Evolutionary conservation across 2,797 vertebrate species (phyloP), one percentile per base, ranked within the genome.

Genomic region (Diglossa cyanea): DNA sequence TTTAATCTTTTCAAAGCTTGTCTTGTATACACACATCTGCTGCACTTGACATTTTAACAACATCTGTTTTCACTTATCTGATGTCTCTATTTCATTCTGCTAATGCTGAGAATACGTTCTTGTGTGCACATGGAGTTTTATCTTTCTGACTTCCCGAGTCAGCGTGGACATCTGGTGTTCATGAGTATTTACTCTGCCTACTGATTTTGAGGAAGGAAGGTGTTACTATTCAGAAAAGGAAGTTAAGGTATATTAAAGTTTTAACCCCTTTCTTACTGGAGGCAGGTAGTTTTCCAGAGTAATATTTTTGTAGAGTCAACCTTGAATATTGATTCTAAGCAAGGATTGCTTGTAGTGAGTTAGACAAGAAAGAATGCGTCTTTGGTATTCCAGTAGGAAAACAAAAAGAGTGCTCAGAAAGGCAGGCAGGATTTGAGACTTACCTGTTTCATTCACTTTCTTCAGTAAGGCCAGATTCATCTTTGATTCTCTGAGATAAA

Each of bases 31-130:
- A 75, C 62, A 91, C 78, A 82, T 94, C 91, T 94, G 93, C 79
- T 93, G 68, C 70, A 88, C 78, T 96, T 95, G 92, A 96, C 93
- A 93, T 94, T 96, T 86, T 93, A 92, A 37, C 30, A 75, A 72
- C 86, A 92, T 88, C 94, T 97, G 92, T 73, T 95, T 96, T 95
- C 93, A 91, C 68, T 96, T 96, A 86, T 54, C 83, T 45, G 37
- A 86, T 89, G 17, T 72, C 66, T 96, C 75, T 74, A 35, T 93
- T 95, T 93, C 75, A 89, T 90, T 95, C 40, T 80, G 53, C 54
- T 93, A 87, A 91, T 57, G n/a, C 24, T 95, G 58, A 76, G 63
- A 89, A 60, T 93, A 70, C 71, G 55, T 76, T 92, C 74, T 72
- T 74, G 20, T 62, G 60, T 39, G 57, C 35, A 82, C 6, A 2